Conservation (phyloP, 2,888 invertebrate species). For the Coecobrya sp. region DNA sequence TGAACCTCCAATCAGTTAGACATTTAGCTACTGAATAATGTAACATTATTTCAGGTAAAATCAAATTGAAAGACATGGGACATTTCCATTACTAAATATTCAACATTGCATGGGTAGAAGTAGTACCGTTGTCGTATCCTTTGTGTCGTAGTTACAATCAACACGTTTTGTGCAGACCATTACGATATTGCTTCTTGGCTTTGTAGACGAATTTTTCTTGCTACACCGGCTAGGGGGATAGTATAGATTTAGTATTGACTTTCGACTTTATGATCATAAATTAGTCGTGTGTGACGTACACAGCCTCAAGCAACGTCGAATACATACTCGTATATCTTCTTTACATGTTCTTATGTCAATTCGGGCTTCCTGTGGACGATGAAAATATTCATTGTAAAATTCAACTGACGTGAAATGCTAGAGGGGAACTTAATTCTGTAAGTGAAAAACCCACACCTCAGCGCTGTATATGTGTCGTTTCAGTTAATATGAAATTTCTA, state of each 20-base stretch:
- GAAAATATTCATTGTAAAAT: background rate
- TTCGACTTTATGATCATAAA: background rate
- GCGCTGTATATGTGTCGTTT: background rate
- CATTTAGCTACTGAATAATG: too few species aligned
- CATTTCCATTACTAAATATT: too few species aligned
- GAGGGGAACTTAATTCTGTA: background rate
- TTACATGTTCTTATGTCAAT: constrained; percentile 25
- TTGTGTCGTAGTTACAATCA: background rate
- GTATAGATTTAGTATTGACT: background rate
- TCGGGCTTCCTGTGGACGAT: constrained; percentile 2
- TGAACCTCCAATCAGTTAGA: too few species aligned
- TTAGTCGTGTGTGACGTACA: background rate
- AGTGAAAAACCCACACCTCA: background rate
- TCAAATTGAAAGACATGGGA: too few species aligned
- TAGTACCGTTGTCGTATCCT: too few species aligned
- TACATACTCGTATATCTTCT: constrained; percentile 1
- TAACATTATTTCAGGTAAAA: too few species aligned
- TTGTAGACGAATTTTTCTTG: background rate
- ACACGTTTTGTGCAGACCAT: background rate
- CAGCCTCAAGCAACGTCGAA: background rate
- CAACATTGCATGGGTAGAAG: too few species aligned
- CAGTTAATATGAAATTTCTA: too few species aligned
- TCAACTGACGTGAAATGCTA: background rate
- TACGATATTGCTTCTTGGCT: background rate
- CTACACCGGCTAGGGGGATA: background rate